These are phyloP conservation scores for Andrena flavipes DNA, from an alignment of 2,888 invertebrate genomes.

Conservation along the genomic window DNA sequence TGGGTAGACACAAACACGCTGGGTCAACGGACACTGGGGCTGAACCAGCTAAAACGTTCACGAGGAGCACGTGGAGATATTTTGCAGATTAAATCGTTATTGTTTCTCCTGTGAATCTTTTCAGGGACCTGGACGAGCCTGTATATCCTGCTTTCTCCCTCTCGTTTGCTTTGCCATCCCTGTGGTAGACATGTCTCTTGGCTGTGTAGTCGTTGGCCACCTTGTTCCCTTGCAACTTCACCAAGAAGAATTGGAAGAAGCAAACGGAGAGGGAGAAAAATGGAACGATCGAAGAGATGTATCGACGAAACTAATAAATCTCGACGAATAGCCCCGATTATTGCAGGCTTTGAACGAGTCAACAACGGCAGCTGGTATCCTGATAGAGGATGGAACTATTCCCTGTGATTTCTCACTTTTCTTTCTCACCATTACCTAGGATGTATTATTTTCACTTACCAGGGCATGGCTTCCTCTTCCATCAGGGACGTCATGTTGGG, in stretches of 20 bases:
- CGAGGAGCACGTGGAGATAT: not conserved
- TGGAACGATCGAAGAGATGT: constrained; percentile 36
- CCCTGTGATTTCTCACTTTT: not conserved
- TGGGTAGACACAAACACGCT: not conserved
- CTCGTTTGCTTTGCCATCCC: not conserved
- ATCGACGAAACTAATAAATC: constrained; percentile 62
- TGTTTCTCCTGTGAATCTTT: not conserved
- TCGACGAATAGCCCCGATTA: constrained; percentile 63
- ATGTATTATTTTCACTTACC: constrained; percentile 48
- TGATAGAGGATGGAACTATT: constrained; percentile 49
- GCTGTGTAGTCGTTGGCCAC: not conserved
- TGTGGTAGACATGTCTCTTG: not conserved
- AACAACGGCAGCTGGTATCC: constrained; percentile 65
- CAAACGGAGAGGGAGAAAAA: constrained; percentile 41
- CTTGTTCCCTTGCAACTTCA: not conserved
- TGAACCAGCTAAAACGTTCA: not conserved
- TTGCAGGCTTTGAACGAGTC: constrained; percentile 69
- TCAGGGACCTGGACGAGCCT: not conserved
- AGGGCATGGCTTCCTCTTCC: constrained; percentile 39
- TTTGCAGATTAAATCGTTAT: not conserved
- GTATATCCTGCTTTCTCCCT: not conserved
- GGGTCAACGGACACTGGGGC: not conserved
- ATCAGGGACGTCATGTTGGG: constrained; percentile 20
- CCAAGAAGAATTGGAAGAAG: not conserved
- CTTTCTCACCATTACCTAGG: constrained; percentile 6